Percentiles rank a stretch among this genome's conserved stretches.
phyloP scores from a whole-genome alignment of 1,140 invertebrate genomes.

The fruit fly (Drosophila melanogaster) region DNA sequence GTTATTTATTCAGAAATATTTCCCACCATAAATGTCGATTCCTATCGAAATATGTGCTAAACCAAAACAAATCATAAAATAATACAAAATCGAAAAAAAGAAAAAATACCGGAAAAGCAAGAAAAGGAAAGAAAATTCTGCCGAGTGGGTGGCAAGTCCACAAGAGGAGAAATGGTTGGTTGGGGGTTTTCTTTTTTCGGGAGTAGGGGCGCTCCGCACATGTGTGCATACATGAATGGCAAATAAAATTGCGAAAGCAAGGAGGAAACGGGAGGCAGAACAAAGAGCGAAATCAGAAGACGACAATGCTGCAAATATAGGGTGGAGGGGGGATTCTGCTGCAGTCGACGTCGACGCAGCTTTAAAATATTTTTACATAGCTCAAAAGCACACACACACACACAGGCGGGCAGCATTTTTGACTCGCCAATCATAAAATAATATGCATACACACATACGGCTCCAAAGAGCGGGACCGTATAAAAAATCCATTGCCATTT shows the following conservation, averaged over 20 bases:
- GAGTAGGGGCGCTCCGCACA: constrained; percentile 32
- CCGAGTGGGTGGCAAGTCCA: constrained; percentile 53
- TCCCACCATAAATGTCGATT: constrained; percentile 33
- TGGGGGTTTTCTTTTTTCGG: not conserved
- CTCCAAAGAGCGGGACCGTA: constrained; percentile 56
- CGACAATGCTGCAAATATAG: constrained; percentile 41
- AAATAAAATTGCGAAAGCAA: constrained; percentile 67
- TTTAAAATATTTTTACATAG: constrained; percentile 83
- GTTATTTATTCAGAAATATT: constrained; percentile 8
- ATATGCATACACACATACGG: constrained; percentile 74
- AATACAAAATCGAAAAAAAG: constrained; percentile 19
- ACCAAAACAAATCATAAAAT: constrained; percentile 66
- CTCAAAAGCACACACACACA: constrained; percentile 23
- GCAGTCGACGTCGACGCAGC: constrained; percentile 73
- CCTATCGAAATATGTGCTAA: constrained; percentile 22
- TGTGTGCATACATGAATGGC: constrained; percentile 81
- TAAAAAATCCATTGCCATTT: constrained; percentile 78
- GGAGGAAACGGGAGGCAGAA: constrained; percentile 40
- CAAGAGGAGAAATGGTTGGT: constrained; percentile 5
- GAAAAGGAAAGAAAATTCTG: constrained; percentile 11
- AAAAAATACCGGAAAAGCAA: constrained; percentile 14
- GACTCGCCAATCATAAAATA: constrained; percentile 80
- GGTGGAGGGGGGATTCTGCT: constrained; percentile 24
- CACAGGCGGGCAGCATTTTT: constrained; percentile 25
- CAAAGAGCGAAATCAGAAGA: constrained; percentile 66